Base-by-base conservation (phyloP, 2,888 invertebrate species). In the Hypolimnas misippus region DNA sequence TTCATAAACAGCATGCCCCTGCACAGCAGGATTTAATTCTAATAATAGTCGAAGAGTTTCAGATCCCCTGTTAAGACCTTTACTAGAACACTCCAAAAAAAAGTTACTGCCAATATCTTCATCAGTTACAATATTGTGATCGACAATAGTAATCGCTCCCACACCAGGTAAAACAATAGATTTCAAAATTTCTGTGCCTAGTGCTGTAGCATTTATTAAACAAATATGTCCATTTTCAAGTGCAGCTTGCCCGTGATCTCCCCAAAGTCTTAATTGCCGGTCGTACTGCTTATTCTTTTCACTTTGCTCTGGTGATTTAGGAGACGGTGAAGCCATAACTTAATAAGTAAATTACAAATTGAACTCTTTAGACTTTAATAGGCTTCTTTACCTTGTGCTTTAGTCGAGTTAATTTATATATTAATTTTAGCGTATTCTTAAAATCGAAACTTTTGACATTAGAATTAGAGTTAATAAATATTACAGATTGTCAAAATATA, bases 31-130 rank as follows among this genome's bases (percentile, higher is more conserved):
- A 93, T 99, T 99, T 53, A 99, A 86, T 89, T 99, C 99, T 65
- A 97, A 87, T 58, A 99, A 87, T 56, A 97, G 92, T 70, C 96
- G 95, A 61, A 97, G 95, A 0, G 97, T 95, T 65, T 96, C 95
- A 74, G 97, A 94, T 0, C 98, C 98, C 82, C 98, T 94, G 16
- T 97, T 95, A 78, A 95, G 93, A 0, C 98, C 98, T 73, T 97
- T 92, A 75, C 95, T 96, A 19, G 96, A 95, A 65, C 93, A 87
- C 77, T 97, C 97, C 76, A 99, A 87, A 85, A 99, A 99, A 86
- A 99, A 99, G 84, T 99, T 99, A 76, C 96, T 96, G 19, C 98
- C 99, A 66, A 98, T 94, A 84, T 99, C 99, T 83, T 98, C 98
- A 72, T 97, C 97, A 6, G 95, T 95, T 0, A 98, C 95, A 17